phyloP scores from a whole-genome alignment of 1,140 invertebrate species.

The Psilanteris sp. region DNA sequence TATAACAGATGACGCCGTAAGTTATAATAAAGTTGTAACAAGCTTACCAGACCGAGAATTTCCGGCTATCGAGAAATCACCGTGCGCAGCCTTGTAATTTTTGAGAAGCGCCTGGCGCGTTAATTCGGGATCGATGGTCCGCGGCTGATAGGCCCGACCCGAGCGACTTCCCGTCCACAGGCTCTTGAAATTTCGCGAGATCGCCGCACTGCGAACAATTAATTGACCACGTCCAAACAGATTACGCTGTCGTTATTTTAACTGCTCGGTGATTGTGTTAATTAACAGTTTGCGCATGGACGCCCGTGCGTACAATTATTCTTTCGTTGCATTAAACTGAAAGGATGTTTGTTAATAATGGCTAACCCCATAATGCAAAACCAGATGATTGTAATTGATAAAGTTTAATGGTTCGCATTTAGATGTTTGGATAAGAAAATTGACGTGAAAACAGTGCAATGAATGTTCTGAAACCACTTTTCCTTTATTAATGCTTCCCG shows the following conservation, averaged over 20 bases:
- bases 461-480: conserved; percentile 1
- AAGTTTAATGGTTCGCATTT: no score
- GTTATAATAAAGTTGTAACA: conserved; percentile 15
- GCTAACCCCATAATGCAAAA: no score
- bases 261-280: conserved; percentile 31
- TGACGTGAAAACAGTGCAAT: neutral
- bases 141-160: conserved; percentile 81
- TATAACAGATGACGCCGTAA: conserved; percentile 2
- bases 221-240: conserved; percentile 42
- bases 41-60: conserved; percentile 71
- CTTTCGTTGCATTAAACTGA: conserved; percentile 5
- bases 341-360: conserved; percentile 7
- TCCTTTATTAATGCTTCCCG: no score
- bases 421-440: conserved; percentile 16
- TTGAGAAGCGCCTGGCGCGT: conserved; percentile 85
- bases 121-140: conserved; percentile 84
- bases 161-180: conserved; percentile 82
- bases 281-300: conserved; percentile 24
- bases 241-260: conserved; percentile 41
- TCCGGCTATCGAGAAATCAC: conserved; percentile 72
- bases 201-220: conserved; percentile 82
- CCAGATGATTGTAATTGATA: no score
- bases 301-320: conserved; percentile 20
- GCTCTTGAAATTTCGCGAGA: conserved; percentile 83
- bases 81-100: conserved; percentile 74